A percentile compares a stretch with the other conserved stretches of the same genome.
phyloP scores from a whole-genome alignment of 2,888 invertebrate genomes.

The Limenitis camilla region DNA sequence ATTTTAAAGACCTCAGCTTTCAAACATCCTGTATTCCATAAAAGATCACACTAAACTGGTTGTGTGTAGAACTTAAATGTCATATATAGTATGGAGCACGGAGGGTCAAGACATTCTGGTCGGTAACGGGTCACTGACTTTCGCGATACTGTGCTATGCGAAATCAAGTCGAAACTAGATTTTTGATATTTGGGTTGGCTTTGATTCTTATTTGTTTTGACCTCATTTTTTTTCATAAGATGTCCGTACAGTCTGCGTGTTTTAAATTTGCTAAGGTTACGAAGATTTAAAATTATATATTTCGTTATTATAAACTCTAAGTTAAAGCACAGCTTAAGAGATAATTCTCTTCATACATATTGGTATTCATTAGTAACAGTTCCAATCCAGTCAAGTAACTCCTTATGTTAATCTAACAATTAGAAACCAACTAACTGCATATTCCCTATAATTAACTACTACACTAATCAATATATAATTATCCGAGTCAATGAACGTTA shows the following conservation, averaged over 20 bases:
- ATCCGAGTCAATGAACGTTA: constrained; percentile 1
- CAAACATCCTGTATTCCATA: too few relatives aligned
- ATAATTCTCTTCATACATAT: too few relatives aligned
- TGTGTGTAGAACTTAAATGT: neutral
- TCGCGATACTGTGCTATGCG: constrained; percentile 19
- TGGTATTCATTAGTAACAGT: neutral
- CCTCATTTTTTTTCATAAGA: neutral
- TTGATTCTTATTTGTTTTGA: constrained; percentile 5
- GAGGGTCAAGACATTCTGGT: constrained; percentile 11
- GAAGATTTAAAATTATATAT: too few relatives aligned
- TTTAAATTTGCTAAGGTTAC: neutral
- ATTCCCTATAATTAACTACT: neutral
- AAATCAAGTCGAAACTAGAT: constrained; percentile 19
- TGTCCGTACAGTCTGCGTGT: neutral
- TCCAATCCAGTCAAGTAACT: neutral
- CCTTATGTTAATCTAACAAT: constrained; percentile 1
- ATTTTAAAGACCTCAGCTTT: constrained; percentile 3
- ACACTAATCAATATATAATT: constrained; percentile 2
- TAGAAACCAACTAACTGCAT: neutral
- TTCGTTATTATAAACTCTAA: too few relatives aligned
- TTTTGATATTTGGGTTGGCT: constrained; percentile 6
- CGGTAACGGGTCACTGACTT: constrained; percentile 22
- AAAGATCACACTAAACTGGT: too few relatives aligned
- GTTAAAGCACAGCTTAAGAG: too few relatives aligned
- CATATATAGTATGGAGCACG: neutral